Conservation (phyloP, 2,888 invertebrate genomes). For the Andrena bicolor region DNA sequence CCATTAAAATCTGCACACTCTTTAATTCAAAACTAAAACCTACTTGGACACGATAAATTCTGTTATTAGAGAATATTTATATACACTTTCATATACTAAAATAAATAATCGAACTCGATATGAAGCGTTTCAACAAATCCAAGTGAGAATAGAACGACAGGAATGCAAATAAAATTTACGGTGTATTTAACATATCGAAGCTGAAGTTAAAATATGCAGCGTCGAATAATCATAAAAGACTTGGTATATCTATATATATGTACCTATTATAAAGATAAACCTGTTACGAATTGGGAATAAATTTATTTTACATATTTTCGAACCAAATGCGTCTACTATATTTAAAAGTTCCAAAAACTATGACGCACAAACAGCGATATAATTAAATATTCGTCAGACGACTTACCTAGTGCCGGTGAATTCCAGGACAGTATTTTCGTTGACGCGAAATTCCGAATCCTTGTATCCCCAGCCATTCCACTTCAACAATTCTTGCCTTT, state of each 20-base stretch:
- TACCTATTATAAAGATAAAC: too few relatives aligned
- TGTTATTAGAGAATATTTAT: background rate
- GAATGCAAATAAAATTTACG: too few relatives aligned
- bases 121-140: background rate
- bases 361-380: background rate
- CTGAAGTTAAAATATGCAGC: too few relatives aligned
- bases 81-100: too few relatives aligned
- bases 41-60: background rate
- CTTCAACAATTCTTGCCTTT: conserved; percentile 95
- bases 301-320: too few relatives aligned
- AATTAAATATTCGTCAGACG: background rate
- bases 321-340: too few relatives aligned
- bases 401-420: conserved; percentile 94
- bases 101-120: background rate
- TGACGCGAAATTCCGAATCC: conserved; percentile 93
- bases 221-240: too few relatives aligned
- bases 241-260: too few relatives aligned
- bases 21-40: background rate
- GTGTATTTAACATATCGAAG: too few relatives aligned
- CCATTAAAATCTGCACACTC: background rate
- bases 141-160: too few relatives aligned
- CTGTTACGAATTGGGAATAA: too few relatives aligned
- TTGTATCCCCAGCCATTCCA: conserved; percentile 99
- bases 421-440: conserved; percentile 88
- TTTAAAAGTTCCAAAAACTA: too few relatives aligned